phyloP scores from a whole-genome alignment of 2,113 vertebrate genomes.

The Panthera tigris region DNA sequence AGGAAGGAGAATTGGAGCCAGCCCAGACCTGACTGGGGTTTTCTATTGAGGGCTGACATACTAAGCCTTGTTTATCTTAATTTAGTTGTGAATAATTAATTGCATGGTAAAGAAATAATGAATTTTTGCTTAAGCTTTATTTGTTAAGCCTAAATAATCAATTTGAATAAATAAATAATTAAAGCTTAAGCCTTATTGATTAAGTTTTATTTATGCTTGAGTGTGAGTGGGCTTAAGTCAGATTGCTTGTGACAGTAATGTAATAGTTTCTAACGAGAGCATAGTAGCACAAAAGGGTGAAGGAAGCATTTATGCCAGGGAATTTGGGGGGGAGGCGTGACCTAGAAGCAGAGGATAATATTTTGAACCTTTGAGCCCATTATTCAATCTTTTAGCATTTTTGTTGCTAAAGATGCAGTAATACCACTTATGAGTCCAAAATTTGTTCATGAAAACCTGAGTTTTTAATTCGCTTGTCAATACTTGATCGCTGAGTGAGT shows the following conservation, averaged over 20 bases:
- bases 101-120: slow-evolving; percentile 53
- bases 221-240: slow-evolving; percentile 42
- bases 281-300: background rate
- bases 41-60: background rate
- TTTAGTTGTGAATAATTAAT: slow-evolving; percentile 67
- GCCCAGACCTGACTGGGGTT: background rate
- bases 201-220: slow-evolving; percentile 48
- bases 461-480: slow-evolving; percentile 28
- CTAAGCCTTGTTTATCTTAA: slow-evolving; percentile 64
- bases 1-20: background rate
- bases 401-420: background rate
- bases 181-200: slow-evolving; percentile 56
- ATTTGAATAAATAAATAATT: slow-evolving; percentile 64
- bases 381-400: background rate
- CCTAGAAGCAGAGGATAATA: background rate
- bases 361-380: background rate
- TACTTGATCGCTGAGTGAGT: background rate
- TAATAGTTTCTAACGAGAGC: background rate
- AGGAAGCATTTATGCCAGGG: background rate
- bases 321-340: background rate
- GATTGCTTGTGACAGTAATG: slow-evolving; percentile 30
- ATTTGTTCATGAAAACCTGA: background rate
- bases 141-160: slow-evolving; percentile 64
- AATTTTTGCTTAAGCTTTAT: slow-evolving; percentile 60
- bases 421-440: background rate